Base-by-base conservation (phyloP, 2,888 invertebrate species). In the Agrotis clavis region DNA sequence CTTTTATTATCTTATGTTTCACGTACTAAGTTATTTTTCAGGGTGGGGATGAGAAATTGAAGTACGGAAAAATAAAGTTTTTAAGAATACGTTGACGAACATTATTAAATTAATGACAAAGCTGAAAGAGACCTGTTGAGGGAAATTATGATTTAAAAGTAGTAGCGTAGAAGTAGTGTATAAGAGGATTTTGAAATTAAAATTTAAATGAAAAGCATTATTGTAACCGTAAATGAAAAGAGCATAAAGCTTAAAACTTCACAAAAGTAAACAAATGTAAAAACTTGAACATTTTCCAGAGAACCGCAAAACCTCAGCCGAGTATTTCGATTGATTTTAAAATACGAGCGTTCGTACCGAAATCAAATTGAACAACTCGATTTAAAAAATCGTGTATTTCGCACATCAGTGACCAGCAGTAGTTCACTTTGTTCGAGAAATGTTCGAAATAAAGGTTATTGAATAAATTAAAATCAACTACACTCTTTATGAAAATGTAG, bases 331-430 rank as follows among this genome's bases (percentile, higher is more conserved):
- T 81, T 84, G 82, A 84, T 84, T 82, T 84, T 77, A 74, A 82
- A 84, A 82, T 71, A 65, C 84, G 67, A 56, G 16, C 67, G 67
- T 65, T 74, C 57, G 62, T 50, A 57, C 69, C 67, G 41, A 78
- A 65, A 72, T 74, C 62, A 57, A 78, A 82, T 81, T 69, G 67
- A 65, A 71, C 82, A 84, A 82, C 79, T 84, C 71, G 79, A 84
- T 82, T 84, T 74, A 82, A 84, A 41, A 84, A 74, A 59, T 74
- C 45, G 71, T 66, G 71, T 60, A 70, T 82, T 84, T 78, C 57
- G 53, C 74, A 70, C 84, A 70, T 69, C 69, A 70, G 14, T 66
- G 71, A 53, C 51, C 81, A 65, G 64, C 61, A 45, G 62, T 71
- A 84, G 62, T 76, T 81, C 69, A 74, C 82, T 76, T 81, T 81